These are phyloP conservation scores for Apteryx owenii DNA, from an alignment of 2,113 vertebrate species.

Conservation along the genomic window DNA sequence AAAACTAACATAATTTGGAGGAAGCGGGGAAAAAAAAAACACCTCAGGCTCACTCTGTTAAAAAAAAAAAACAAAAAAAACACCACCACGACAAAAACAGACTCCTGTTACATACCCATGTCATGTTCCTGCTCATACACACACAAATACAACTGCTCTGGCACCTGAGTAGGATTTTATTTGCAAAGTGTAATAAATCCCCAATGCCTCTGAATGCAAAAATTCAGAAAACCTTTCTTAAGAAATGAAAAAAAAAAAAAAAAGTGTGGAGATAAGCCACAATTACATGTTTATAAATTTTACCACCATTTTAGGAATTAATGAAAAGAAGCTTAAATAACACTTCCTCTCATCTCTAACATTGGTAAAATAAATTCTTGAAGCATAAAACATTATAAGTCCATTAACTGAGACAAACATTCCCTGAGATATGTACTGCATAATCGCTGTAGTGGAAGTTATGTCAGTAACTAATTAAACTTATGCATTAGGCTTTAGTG, in stretches of 20 bases:
- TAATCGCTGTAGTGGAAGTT: slow-evolving; percentile 8
- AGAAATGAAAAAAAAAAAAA: background rate
- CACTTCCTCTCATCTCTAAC: background rate
- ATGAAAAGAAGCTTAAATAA: background rate
- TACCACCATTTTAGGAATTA: background rate
- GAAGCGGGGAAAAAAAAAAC: background rate
- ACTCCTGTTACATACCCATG: background rate
- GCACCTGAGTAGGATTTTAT: background rate
- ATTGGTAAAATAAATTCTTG: background rate
- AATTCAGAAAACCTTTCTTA: background rate
- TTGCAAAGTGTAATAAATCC: background rate
- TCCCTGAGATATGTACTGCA: background rate
- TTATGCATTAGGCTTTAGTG: slow-evolving; percentile 10
- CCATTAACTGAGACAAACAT: background rate
- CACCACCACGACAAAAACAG: background rate
- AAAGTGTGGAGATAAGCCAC: background rate
- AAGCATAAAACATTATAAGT: slow-evolving; percentile 11
- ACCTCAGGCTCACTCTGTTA: background rate
- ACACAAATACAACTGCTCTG: background rate
- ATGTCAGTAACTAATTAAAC: slow-evolving; percentile 53
- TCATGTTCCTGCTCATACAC: background rate
- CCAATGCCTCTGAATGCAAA: background rate
- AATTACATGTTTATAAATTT: background rate
- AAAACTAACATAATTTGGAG: background rate
- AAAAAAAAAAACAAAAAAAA: background rate